Conservation (phyloP, 2,888 invertebrate genomes). For the Heterodera filipjevi region DNA sequence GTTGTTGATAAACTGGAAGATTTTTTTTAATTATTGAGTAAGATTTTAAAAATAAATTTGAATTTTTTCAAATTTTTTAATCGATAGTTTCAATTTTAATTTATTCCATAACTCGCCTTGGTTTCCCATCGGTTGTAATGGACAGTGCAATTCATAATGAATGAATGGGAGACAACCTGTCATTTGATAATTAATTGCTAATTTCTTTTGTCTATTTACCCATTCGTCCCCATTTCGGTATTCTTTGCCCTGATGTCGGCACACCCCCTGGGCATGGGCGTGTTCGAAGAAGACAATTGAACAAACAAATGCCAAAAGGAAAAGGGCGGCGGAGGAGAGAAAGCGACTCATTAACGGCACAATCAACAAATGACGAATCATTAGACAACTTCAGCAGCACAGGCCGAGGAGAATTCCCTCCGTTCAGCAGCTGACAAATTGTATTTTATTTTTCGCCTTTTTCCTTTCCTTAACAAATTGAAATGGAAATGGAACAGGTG, state of each 20-base stretch:
- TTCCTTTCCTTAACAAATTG: background rate
- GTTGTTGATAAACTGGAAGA: too few relatives aligned
- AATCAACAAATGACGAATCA: too few relatives aligned
- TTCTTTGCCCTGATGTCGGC: constrained; percentile 25
- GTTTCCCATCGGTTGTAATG: constrained; percentile 31
- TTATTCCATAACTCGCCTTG: constrained; percentile 15
- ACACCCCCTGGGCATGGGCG: constrained; percentile 6
- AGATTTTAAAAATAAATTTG: too few relatives aligned
- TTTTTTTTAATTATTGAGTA: too few relatives aligned
- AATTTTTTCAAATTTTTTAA: too few relatives aligned
- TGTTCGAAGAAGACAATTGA: background rate
- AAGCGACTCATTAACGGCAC: background rate
- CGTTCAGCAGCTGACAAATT: too few relatives aligned
- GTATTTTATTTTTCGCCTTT: background rate
- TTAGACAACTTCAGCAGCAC: too few relatives aligned
- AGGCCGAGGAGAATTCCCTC: too few relatives aligned
- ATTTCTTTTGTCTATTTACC: background rate
- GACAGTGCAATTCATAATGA: constrained; percentile 34
- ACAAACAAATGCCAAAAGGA: background rate
- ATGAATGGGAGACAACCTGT: constrained; percentile 21
- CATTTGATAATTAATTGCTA: background rate
- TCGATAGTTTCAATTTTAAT: too few relatives aligned
- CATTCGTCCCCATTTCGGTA: constrained; percentile 35
- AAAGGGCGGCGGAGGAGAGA: background rate
- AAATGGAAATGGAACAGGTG: too few relatives aligned